phyloP scores from a whole-genome alignment of 2,113 vertebrate species.

The Zapus hudsonius region DNA sequence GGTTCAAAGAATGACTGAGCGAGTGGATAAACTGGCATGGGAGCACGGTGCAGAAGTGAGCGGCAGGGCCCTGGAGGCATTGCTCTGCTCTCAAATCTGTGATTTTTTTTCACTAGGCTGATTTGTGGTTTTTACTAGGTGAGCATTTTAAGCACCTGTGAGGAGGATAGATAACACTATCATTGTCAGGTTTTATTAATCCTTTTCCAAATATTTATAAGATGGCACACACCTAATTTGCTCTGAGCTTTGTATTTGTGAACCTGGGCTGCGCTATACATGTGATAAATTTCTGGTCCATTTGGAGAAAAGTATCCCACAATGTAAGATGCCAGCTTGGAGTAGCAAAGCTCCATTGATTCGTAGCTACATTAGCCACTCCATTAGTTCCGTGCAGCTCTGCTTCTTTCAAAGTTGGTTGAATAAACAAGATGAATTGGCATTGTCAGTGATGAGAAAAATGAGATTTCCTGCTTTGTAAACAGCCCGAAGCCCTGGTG shows the following conservation, averaged over 20 bases:
- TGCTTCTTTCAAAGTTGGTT: background rate
- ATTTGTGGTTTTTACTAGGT: background rate
- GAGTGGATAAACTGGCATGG: background rate
- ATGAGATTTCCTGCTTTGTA: background rate
- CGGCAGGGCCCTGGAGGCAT: background rate
- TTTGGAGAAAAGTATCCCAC: background rate
- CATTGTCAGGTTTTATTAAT: background rate
- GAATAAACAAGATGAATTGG: conserved; percentile 24
- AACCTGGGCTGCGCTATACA: background rate
- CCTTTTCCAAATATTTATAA: background rate
- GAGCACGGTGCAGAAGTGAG: background rate
- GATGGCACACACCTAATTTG: background rate
- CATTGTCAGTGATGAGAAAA: background rate
- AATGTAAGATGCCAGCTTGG: background rate
- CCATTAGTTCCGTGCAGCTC: background rate
- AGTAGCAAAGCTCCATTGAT: background rate
- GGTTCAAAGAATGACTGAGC: background rate
- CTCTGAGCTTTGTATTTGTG: background rate
- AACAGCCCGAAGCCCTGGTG: background rate
- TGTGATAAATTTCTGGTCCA: background rate
- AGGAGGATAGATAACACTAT: background rate
- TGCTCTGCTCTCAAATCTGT: background rate
- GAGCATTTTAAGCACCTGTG: background rate
- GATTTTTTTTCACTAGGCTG: background rate
- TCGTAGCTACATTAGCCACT: background rate